Percentiles rank a stretch among this genome's conserved stretches.
phyloP scores from a whole-genome alignment of 2,888 invertebrate genomes.

The Lumbricus terrestris region DNA sequence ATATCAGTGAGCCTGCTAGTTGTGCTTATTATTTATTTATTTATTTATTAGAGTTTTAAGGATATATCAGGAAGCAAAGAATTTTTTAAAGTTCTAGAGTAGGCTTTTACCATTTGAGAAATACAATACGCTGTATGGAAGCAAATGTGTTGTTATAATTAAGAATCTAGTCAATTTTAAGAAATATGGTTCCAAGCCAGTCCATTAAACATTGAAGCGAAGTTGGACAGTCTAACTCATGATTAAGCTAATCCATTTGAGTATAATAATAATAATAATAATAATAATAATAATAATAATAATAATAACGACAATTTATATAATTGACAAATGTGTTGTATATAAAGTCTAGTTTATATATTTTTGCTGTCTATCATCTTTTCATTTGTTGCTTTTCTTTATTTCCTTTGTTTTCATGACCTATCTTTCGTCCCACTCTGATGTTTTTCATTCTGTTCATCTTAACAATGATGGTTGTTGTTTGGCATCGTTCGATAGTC shows the following conservation, averaged over 20 bases:
- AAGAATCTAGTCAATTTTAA: not conserved
- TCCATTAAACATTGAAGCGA: not conserved
- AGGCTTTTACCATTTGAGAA: not conserved
- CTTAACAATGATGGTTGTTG: not conserved
- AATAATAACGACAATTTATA: too few relatives aligned
- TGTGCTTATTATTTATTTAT: too few relatives aligned
- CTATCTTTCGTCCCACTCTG: not conserved
- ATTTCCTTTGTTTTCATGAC: not conserved
- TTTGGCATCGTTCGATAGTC: not conserved
- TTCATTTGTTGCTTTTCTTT: too few relatives aligned
- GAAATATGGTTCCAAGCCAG: constrained; percentile 3
- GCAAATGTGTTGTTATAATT: not conserved
- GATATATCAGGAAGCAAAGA: not conserved
- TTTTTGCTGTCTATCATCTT: not conserved
- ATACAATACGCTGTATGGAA: not conserved
- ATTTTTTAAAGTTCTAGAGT: not conserved
- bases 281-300: too few relatives aligned
- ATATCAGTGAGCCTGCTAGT: not conserved
- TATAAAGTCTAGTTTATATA: not conserved
- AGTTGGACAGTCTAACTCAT: too few relatives aligned
- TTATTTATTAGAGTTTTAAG: too few relatives aligned
- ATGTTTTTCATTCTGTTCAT: not conserved
- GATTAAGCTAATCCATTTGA: not conserved
- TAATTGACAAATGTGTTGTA: too few relatives aligned
- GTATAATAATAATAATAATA: not conserved